Conservation (phyloP, 2,888 invertebrate genomes). For the Neocrepidodera transversa region DNA sequence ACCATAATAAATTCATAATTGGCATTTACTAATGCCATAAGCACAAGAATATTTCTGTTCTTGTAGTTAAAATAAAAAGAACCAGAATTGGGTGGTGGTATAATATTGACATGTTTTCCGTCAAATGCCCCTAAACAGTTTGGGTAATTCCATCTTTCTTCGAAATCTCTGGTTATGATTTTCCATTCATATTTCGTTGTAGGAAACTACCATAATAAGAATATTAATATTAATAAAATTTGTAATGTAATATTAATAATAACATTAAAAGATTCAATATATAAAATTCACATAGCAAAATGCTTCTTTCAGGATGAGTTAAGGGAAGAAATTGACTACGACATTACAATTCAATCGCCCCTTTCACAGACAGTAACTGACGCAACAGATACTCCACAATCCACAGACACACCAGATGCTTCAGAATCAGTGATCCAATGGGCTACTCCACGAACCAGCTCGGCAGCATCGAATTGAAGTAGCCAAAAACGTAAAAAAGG, state of each 20-base stretch:
- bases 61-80: too few relatives aligned
- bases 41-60: conserved; percentile 1
- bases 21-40: too few relatives aligned
- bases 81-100: conserved; percentile 5
- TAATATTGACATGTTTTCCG: too few relatives aligned
- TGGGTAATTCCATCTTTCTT: too few relatives aligned
- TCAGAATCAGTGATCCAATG: background rate
- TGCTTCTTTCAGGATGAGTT: background rate
- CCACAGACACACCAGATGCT: background rate
- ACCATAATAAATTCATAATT: too few relatives aligned
- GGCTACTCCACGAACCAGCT: background rate
- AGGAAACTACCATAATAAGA: background rate
- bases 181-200: too few relatives aligned
- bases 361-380: background rate
- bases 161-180: too few relatives aligned
- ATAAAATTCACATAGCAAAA: background rate
- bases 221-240: conserved; percentile 4
- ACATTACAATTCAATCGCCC: background rate
- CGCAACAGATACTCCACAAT: background rate
- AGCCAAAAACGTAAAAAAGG: background rate
- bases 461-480: background rate
- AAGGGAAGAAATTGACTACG: background rate
- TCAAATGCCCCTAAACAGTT: too few relatives aligned
- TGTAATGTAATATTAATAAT: too few relatives aligned
- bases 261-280: background rate